Conservation (phyloP, 2,797 vertebrate genomes). For the Dendrocincla tyrannina region DNA sequence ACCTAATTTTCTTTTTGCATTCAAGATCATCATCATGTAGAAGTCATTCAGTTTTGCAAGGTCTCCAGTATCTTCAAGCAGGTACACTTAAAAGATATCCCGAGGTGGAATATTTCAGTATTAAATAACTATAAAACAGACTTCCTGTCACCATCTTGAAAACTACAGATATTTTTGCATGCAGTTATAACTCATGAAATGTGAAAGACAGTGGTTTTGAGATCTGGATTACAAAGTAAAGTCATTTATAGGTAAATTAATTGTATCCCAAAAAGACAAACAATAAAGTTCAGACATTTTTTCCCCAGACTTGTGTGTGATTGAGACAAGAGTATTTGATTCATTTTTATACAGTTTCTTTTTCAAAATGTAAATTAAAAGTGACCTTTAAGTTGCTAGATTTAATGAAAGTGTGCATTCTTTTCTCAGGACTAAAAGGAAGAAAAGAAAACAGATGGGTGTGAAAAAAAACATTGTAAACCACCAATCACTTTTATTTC, state of each 20-base stretch:
- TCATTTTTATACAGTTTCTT: neutral
- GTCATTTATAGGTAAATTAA: neutral
- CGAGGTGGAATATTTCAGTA: neutral
- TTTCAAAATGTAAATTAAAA: constrained; percentile 45
- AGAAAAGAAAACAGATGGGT: constrained; percentile 46
- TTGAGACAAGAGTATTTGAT: neutral
- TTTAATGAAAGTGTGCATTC: constrained; percentile 26
- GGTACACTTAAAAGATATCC: neutral
- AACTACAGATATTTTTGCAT: neutral
- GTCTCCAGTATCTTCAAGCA: neutral
- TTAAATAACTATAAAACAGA: neutral
- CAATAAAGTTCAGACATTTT: neutral
- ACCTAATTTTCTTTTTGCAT: neutral
- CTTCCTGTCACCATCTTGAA: neutral
- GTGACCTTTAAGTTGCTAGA: constrained; percentile 6
- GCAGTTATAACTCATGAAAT: neutral
- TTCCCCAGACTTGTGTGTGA: neutral
- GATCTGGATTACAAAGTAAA: neutral
- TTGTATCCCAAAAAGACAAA: neutral
- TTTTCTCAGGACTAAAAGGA: constrained; percentile 27
- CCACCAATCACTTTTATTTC: constrained; percentile 60
- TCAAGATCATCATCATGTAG: neutral
- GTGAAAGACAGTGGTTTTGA: neutral
- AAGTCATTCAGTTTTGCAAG: neutral
- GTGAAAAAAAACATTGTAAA: constrained; percentile 36